Base-by-base conservation (phyloP, 2,113 vertebrate species). In the Coreoperca whiteheadi region DNA sequence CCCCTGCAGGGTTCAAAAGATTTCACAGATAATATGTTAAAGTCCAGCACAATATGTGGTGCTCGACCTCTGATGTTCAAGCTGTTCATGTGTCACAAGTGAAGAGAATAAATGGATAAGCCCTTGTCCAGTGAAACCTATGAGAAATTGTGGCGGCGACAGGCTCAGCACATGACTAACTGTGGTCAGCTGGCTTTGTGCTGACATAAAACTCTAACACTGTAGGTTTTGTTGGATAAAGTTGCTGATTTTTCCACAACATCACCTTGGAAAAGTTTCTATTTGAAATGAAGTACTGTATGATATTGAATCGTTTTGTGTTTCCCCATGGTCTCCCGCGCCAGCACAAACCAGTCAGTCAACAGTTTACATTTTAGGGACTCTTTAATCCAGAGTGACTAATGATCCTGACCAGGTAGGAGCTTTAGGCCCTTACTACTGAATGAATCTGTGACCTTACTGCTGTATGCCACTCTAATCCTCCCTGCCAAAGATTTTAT, bases 131-230 rank as follows among this genome's bases (percentile, higher is more conserved):
- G 37, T 79, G 59, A 50, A 82, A 78, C 84, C 74, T 43, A 74
- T 64, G 51, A 43, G 30, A 72, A 69, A 34, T 11, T 3, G 71
- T 32, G 25, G 56, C 28, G 66, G 46, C 41, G 1, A 72, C 34
- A 1, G 23, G 15, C 70, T 65, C 50, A 39, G 81, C 21, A 46
- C 57, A 50, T 86, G 90, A 93, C 83, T 81, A 77, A 87, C 57
- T 53, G n/a, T 59, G 80, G 76, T 89, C 87, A 88, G 79, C 74
- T 66, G 83, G 39, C 56, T 80, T 60, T 68, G 54, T 46, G 28
- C 82, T 89, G 86, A 85, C 81, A 79, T 43, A 7, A 81, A 88
- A 82, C 48, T 87, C 77, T 72, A 88, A 91, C 91, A 89, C 74
- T 80, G 68, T 28, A 46, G 68, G 72, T 85, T 87, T 86, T 88